Conservation (phyloP, 2,113 vertebrate species). For the Eulacestoma nigropectus region DNA sequence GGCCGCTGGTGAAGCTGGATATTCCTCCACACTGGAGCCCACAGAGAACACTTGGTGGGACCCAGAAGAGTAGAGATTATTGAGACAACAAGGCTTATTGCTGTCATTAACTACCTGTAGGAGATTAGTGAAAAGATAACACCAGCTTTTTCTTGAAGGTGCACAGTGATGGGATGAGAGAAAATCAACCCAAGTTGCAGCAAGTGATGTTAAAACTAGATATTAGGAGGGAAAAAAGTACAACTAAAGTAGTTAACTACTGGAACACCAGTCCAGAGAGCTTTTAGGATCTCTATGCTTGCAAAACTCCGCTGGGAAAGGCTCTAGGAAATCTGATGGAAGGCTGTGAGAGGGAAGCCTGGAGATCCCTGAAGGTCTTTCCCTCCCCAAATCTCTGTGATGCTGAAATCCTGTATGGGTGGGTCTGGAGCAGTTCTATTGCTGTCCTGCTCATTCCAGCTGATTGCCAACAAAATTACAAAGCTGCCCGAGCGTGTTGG, state of each 20-base stretch:
- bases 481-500: rapidly evolving
- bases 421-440: neutral
- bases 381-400: neutral
- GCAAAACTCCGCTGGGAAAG: neutral
- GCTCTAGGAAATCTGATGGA: neutral
- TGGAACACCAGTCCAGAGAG: neutral
- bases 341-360: neutral
- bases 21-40: neutral
- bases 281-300: neutral
- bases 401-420: neutral
- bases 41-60: neutral
- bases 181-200: neutral
- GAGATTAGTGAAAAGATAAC: neutral
- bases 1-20: neutral
- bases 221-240: rapidly evolving
- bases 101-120: neutral
- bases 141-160: neutral
- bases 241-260: neutral
- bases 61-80: neutral
- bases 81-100: neutral
- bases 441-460: neutral
- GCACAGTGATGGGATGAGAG: neutral
- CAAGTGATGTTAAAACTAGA: neutral
- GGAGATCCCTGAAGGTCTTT: neutral
- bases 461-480: neutral